A percentile compares a stretch with the other conserved stretches of the same genome.
Conservation (phyloP, 2,113 vertebrate genomes). For the Siniperca chuatsi region DNA sequence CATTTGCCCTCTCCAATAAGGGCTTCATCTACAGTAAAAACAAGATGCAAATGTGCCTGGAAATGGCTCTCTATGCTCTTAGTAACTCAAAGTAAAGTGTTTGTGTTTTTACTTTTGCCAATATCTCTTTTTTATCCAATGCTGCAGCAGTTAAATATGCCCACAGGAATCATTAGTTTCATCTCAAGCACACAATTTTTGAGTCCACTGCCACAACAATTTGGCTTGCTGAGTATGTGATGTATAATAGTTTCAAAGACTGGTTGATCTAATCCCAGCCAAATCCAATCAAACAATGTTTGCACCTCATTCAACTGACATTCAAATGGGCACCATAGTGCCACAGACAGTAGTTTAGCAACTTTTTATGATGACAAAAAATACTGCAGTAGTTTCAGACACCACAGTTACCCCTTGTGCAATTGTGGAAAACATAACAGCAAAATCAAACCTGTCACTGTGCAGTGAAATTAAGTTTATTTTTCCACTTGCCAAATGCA, state of each 20-base stretch:
- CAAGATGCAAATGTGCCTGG: not conserved
- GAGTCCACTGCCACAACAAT: slow-evolving; percentile 15
- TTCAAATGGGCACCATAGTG: slow-evolving; percentile 2
- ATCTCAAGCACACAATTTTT: slow-evolving; percentile 12
- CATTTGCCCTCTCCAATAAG: not conserved
- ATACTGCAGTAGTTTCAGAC: not conserved
- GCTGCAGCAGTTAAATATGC: slow-evolving; percentile 17
- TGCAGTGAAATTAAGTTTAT: not conserved
- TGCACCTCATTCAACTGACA: slow-evolving; percentile 16
- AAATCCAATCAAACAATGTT: slow-evolving; percentile 30
- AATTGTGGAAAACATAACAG: not conserved
- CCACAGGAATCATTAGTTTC: slow-evolving; percentile 34
- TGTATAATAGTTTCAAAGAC: slow-evolving; percentile 35
- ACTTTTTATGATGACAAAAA: slow-evolving; percentile 8
- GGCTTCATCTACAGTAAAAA: slow-evolving; percentile 1
- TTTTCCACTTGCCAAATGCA: not conserved
- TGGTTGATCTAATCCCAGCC: slow-evolving; percentile 31
- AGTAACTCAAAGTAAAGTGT: slow-evolving; percentile 15
- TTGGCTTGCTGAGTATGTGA: slow-evolving; percentile 28
- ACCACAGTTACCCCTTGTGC: not conserved
- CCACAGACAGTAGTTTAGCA: not conserved
- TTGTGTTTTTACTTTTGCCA: not conserved
- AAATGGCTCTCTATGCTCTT: not conserved
- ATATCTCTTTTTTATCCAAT: not conserved
- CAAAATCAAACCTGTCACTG: not conserved